Base-by-base conservation (phyloP, 1,140 invertebrate genomes). In the Brachionus koreanus region DNA sequence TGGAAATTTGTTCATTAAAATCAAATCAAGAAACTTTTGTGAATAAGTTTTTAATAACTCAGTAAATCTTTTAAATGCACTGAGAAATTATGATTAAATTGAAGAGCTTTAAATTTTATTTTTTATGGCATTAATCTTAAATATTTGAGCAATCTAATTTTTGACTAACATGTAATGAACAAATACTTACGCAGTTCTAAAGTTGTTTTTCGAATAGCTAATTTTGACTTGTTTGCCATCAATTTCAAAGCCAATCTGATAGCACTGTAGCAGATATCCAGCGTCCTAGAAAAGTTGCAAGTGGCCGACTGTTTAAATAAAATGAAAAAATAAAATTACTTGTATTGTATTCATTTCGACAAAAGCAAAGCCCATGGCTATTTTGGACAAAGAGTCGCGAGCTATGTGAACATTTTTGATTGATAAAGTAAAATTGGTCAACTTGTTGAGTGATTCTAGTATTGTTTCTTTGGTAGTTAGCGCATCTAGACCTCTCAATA, bases 381-480 rank as follows among this genome's bases (percentile, higher is more conserved):
- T 92, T 83, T 92, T 93, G 0, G 94, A 95, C 0, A 93, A 86
- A 0, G 91, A 90, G 88, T 96, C 94, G 35, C 93, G 89, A 10
- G 93, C 92, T 35, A 97, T 92, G 29, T 92, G 90, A 29, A 95
- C 92, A 84, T 93, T 95, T 23, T 91, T 92, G 79, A 92, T 93
- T 61, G 89, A 92, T 85, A 92, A 90, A 46, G 88, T 90, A 89
- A 83, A 77, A 88, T 91, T 6, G 85, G 85, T 23, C 86, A 84
- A 42, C 88, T 89, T 42, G 85, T 85, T 84, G 92, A 91, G 82
- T 5, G 91, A 91, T 83, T 92, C 91, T 52, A 94, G 88, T 6
- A 95, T 92, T 16, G 91, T 91, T 86, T 95, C 94, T 88, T 97
- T 94, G 1, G 93, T 95, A 2, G 93, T 93, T 23, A 94, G 85